Base-by-base conservation (phyloP, 1,140 invertebrate species). In the Lepidotrigona ventralis region DNA sequence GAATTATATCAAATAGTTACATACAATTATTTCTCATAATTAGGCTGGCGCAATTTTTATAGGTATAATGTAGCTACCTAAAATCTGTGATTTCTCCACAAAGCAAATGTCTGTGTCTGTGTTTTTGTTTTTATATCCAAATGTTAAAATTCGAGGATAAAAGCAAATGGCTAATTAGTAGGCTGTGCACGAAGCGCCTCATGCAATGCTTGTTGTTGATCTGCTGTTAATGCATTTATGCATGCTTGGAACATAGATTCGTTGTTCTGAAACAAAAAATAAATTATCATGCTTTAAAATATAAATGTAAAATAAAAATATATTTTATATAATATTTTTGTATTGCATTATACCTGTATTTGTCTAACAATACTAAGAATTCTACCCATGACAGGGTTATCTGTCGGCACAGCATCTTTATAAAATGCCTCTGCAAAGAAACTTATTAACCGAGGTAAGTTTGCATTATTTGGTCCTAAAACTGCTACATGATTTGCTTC, bases 361-460 rank as follows among this genome's bases (percentile, higher is more conserved):
- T 98, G 97, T 90, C 96, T 95, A 81, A 97, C 95, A 77, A 98
- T 97, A 84, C 96, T 96, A 69, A 97, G 91, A 92, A 98, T 95
- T 90, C 97, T 94, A 77, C 95, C 93, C 86, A 95, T 95, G 54
- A 96, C 95, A 64, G 95, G 94, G 88, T 96, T 95, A 33, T 96
- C 95, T 21, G 95, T 93, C 60, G 97, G 95, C 58, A 99, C 95
- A 29, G 97, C 98, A 90, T 98, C 97, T 90, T 96, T 96, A 78
- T 95, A 94, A 92, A 99, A 97, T 2, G 98, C 97, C 92, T 99
- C 98, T 0, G 98, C 97, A 85, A 99, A 97, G 82, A 99, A 97
- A 79, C 96, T 95, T 85, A 99, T 96, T 81, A 99, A 96, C 83
- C 96, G 95, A 46, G 98, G 98, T 87, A 99, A 95, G 95, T 99